Percentiles rank a stretch among this genome's conserved stretches.
Evolutionary conservation across 2,797 vertebrate genomes (phyloP).

Genomic region (Acipenser oxyrinchus): DNA sequence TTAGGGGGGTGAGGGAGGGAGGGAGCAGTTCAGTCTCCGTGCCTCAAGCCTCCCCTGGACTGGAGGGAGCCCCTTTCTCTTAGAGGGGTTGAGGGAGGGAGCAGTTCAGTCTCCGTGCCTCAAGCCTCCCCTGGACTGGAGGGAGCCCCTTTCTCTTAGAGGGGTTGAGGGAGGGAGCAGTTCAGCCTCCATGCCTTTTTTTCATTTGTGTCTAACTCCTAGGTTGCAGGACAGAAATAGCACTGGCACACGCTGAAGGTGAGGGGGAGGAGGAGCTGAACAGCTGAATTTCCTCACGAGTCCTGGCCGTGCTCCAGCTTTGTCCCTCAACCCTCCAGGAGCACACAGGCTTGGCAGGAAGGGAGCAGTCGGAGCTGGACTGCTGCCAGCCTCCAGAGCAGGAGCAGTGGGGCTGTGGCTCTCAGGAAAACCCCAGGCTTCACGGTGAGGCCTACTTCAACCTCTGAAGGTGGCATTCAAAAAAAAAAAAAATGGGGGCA

Average conservation of each 20-base stretch:
- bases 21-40: too few relatives aligned
- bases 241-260: background rate
- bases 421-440: slow-evolving; percentile 48
- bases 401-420: slow-evolving; percentile 37
- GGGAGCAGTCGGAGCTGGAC: slow-evolving; percentile 51
- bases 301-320: slow-evolving; percentile 60
- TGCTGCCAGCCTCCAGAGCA: slow-evolving; percentile 47
- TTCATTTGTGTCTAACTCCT: too few relatives aligned
- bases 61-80: background rate
- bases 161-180: slow-evolving; percentile 29
- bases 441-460: slow-evolving; percentile 14
- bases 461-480: too few relatives aligned
- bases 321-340: slow-evolving; percentile 52
- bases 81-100: background rate
- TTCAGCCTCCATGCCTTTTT: too few relatives aligned
- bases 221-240: too few relatives aligned
- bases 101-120: background rate
- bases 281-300: slow-evolving; percentile 12
- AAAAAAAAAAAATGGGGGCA: too few relatives aligned
- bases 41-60: background rate
- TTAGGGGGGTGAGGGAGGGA: too few relatives aligned
- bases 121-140: background rate
- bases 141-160: background rate
- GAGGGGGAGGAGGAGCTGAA: slow-evolving; percentile 20
- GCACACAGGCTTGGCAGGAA: slow-evolving; percentile 48